These are phyloP conservation scores for Panthera tigris DNA, from an alignment of 2,113 vertebrate species.

Conservation along the genomic window DNA sequence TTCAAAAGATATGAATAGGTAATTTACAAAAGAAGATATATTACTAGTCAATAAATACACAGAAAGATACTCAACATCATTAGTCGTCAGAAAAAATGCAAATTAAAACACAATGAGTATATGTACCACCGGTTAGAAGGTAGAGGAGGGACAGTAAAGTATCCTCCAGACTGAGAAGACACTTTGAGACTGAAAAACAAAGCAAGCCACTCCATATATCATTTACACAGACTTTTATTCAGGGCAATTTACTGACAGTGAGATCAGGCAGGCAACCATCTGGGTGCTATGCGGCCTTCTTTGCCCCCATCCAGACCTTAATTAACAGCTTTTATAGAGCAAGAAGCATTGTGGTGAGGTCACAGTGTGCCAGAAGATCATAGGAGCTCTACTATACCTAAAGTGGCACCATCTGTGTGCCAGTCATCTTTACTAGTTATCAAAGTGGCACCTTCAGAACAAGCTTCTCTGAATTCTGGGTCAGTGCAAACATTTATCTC, in stretches of 20 bases:
- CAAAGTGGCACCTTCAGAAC: background rate
- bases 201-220: background rate
- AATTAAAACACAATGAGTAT: background rate
- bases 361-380: background rate
- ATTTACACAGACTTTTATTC: background rate
- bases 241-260: background rate
- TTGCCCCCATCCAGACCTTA: background rate
- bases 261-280: background rate
- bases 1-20: background rate
- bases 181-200: background rate
- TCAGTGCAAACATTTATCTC: background rate
- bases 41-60: background rate
- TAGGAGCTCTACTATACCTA: background rate
- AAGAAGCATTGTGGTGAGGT: background rate
- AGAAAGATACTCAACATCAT: background rate
- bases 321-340: background rate
- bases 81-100: background rate
- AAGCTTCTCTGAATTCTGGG: background rate
- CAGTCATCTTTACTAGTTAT: background rate
- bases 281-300: background rate
- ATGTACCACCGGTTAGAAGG: background rate
- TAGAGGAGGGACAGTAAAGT: background rate
- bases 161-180: background rate
- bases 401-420: background rate
- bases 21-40: background rate